A percentile compares a stretch with the other conserved stretches of the same genome.
Evolutionary conservation across 1,140 invertebrate species (phyloP).

Genomic region (Calephelis virginiensis): DNA sequence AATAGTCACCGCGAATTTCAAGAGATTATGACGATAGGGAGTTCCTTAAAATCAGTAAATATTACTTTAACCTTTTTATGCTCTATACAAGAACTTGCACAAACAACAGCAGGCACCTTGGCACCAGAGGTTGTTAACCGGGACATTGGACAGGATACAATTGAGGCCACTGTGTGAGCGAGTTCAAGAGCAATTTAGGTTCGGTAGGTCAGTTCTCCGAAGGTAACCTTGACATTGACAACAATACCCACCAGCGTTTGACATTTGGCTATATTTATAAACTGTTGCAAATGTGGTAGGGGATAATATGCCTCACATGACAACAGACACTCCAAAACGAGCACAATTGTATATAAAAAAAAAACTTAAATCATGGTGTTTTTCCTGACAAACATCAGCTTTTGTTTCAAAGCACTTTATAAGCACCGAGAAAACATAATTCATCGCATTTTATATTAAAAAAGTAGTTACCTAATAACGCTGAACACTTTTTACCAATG

Average conservation of each 20-base stretch:
- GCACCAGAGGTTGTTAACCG: constrained; percentile 76
- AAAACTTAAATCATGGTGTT: too few species aligned
- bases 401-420: too few species aligned
- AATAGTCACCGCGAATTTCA: too few species aligned
- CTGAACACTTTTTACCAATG: too few species aligned
- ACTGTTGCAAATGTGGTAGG: too few species aligned
- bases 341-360: too few species aligned
- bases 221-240: constrained; percentile 75
- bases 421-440: too few species aligned
- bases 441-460: too few species aligned
- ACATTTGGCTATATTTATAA: constrained; percentile 17
- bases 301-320: background rate
- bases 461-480: too few species aligned
- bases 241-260: constrained; percentile 43
- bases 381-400: too few species aligned
- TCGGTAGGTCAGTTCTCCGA: constrained; percentile 76
- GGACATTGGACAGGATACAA: constrained; percentile 71
- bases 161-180: constrained; percentile 76
- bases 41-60: too few species aligned
- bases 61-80: background rate
- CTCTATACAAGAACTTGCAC: constrained; percentile 16
- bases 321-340: background rate
- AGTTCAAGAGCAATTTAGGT: constrained; percentile 78
- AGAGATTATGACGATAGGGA: too few species aligned
- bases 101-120: constrained; percentile 70